Conservation (phyloP, 1,140 invertebrate genomes). For the Nilaparvata lugens region DNA sequence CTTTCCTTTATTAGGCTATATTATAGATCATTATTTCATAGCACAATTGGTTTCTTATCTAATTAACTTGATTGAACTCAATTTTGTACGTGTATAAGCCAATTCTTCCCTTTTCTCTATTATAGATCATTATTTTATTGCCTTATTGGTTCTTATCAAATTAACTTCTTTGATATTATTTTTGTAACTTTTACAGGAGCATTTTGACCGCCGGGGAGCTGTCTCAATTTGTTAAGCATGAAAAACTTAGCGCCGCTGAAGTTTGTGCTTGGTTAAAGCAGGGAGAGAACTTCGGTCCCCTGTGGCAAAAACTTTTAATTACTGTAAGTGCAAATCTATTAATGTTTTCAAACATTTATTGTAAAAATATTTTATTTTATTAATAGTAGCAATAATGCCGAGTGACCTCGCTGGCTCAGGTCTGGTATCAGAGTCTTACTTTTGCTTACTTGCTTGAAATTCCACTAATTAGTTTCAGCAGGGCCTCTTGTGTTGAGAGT, state of each 20-base stretch:
- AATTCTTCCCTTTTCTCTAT: constrained; percentile 4
- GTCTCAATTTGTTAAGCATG: constrained; percentile 32
- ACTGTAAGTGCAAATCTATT: constrained; percentile 34
- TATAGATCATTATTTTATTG: neutral
- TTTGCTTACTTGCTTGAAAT: neutral
- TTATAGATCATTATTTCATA: no score
- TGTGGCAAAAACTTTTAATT: constrained; percentile 50
- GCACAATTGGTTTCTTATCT: no score
- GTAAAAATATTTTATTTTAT: constrained; percentile 1
- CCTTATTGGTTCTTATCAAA: neutral
- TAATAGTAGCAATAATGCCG: no score
- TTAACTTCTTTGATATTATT: neutral
- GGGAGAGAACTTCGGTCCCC: constrained; percentile 44
- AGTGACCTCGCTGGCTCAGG: no score
- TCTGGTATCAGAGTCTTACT: neutral
- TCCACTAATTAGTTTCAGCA: no score
- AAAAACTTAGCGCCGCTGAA: constrained; percentile 38
- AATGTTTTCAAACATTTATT: constrained; percentile 14
- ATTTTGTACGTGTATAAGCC: constrained; percentile 6
- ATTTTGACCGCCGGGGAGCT: constrained; percentile 41
- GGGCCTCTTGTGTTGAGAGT: no score
- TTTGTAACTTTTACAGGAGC: constrained; percentile 30
- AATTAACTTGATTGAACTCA: no score
- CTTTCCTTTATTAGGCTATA: no score
- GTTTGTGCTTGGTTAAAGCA: constrained; percentile 41